These are phyloP conservation scores for Dinothrombium tinctorium DNA, from an alignment of 1,140 invertebrate species.

Conservation along the genomic window DNA sequence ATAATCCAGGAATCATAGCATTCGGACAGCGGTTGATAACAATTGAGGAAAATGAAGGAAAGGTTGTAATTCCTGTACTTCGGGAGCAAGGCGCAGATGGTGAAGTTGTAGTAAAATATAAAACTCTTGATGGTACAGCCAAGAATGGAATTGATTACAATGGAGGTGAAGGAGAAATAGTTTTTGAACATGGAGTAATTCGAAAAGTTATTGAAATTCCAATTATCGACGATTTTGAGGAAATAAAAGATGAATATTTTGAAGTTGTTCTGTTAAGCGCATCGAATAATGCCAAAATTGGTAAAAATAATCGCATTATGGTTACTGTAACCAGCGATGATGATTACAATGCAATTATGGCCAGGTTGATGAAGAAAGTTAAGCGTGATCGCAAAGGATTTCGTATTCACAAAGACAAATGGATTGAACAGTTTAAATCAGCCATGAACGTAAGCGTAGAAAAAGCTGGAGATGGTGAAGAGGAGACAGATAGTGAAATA, in stretches of 20 bases:
- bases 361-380: slow-evolving; percentile 29
- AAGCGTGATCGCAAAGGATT: slow-evolving; percentile 32
- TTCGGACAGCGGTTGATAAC: slow-evolving; percentile 33
- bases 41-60: slow-evolving; percentile 34
- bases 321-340: slow-evolving; percentile 40
- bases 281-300: slow-evolving; percentile 29
- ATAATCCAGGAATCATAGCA: slow-evolving; percentile 34
- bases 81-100: slow-evolving; percentile 32
- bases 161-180: slow-evolving; percentile 28
- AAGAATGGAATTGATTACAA: slow-evolving; percentile 29
- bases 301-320: slow-evolving; percentile 30
- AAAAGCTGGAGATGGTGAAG: slow-evolving; percentile 14
- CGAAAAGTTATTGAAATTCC: slow-evolving; percentile 30
- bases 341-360: slow-evolving; percentile 35
- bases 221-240: slow-evolving; percentile 33
- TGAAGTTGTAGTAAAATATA: slow-evolving; percentile 29
- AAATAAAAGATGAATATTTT: slow-evolving; percentile 40
- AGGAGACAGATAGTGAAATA: neutral
- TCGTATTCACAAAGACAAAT: slow-evolving; percentile 29
- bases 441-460: slow-evolving; percentile 38
- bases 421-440: slow-evolving; percentile 30
- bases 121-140: slow-evolving; percentile 33
- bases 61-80: slow-evolving; percentile 28
- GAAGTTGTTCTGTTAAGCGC: slow-evolving; percentile 32
- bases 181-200: slow-evolving; percentile 32